Evolutionary conservation across 2,888 invertebrate genomes (phyloP).

Genomic region (Cyclophora albipunctata): DNA sequence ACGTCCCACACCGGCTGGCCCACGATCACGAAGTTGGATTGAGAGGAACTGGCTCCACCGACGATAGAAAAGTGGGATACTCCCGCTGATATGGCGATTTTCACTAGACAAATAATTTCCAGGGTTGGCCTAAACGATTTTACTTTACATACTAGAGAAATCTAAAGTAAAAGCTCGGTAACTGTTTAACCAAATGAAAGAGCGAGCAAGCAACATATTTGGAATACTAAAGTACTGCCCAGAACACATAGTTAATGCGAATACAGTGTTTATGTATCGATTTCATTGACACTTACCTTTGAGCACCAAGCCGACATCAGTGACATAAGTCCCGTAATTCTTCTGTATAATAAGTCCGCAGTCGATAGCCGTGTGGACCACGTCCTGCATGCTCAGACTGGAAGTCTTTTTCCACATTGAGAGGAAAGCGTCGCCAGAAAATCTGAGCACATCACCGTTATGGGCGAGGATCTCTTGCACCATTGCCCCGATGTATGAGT

Average conservation of each 20-base stretch:
- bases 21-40: conserved; percentile 75
- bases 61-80: conserved; percentile 74
- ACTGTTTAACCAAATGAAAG: too few species aligned
- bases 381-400: conserved; percentile 72
- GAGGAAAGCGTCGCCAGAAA: conserved; percentile 80
- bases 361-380: conserved; percentile 79
- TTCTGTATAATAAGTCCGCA: conserved; percentile 80
- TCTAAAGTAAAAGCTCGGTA: too few species aligned
- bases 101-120: conserved; percentile 51
- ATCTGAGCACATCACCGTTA: conserved; percentile 80
- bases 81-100: conserved; percentile 79
- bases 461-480: conserved; percentile 80
- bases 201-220: too few species aligned
- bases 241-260: too few species aligned
- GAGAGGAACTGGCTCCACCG: conserved; percentile 54
- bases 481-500: conserved; percentile 82
- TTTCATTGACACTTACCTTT: conserved; percentile 54
- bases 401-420: conserved; percentile 78
- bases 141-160: too few species aligned
- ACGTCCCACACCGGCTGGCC: conserved; percentile 78
- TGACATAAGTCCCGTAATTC: conserved; percentile 76
- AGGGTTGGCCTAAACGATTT: too few species aligned
- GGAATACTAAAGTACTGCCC: too few species aligned
- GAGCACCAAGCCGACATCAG: conserved; percentile 77
- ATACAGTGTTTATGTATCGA: too few species aligned